Evolutionary conservation across 2,113 vertebrate genomes (phyloP), one percentile per base, ranked within the genome.

Genomic region (Xenus cinereus): DNA sequence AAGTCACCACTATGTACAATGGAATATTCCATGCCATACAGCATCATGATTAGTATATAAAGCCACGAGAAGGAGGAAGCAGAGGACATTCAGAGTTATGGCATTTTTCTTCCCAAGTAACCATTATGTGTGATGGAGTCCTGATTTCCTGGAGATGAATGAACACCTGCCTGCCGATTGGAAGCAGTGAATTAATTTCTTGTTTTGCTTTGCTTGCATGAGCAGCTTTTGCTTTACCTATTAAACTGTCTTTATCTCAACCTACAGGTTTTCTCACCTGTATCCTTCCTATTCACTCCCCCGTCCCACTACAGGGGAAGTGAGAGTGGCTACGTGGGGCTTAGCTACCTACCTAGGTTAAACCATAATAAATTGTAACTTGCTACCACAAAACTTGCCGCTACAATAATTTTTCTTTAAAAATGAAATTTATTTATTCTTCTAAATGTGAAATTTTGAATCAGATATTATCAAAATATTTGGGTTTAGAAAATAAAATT

Each of bases 61-160:
- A 69, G 14, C 21, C 33, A 21, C 12, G 7, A 87, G 41, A 64
- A 87, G 78, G 14, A 48, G 37, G 48, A 57, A 81, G 9, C 4
- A 4, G 17, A 10, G 5, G 5, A 35, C 12, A 1, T 27, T 26
- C 2, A 7, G 28, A 59, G 10, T 20, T 9, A 51, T 8, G 19
- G 23, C 1, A 2, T 71, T 53, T 35, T 4, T 45, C 32, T 83
- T 83, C 19, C 28, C 23, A 69, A 60, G 24, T 33, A 8, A 26
- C 4, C 0, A 0, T 14, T 53, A 10, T 1, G 0, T 1, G 1
- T 4, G 2, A 39, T 1, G 7, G 20, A 53, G 6, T 22, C 24
- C 35, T 37, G 14, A 11, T 50, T 66, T 69, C 12, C 39, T 69
- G 35, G n/a, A 3, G 3, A 21, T 73, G 10, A 23, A 43, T 59